Evolutionary conservation across 2,797 vertebrate species (phyloP), one percentile per base, ranked within the genome.

Genomic region (Pangasius macronema): DNA sequence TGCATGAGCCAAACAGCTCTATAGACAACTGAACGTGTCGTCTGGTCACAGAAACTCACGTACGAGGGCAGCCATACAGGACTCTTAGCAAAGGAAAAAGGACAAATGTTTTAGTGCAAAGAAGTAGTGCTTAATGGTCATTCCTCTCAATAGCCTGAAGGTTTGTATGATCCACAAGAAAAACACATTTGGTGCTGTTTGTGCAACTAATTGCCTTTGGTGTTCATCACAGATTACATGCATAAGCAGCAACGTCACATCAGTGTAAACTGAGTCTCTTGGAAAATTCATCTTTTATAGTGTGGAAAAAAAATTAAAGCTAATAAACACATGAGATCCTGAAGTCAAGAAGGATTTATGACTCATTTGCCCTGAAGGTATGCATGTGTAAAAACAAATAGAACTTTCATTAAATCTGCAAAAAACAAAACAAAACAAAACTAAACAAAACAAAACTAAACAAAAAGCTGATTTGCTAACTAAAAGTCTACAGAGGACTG

Each of bases 191-290:
- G 10, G 7, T 83, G 61, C n/a, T 83, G 61, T 67, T 83, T 51
- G 39, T 82, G 80, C 27, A 82, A 46, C 9, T 67, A n/a, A 83
- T 83, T 83, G 46, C 42, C 24, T 51, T 83, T 49, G 18, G 61
- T 83, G 81, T 49, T 82, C 18, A 67, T 83, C 61, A 83, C 14
- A 24, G 42, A 65, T n/a, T 65, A 27, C 33, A 65, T 83, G n/a
- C 42, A 33, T 83, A n/a, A 82, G 61, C 39, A 3, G 3, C 27
- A 67, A 82, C 16, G 13, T 8, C 39, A 67, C 59, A 27, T 16
- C 55, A 59, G 33, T 27, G 30, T 55, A 27, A 42, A 42, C 79
- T 39, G 10, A 80, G 33, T 6, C 33, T 24, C 30, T 24, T 39
- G 55, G 13, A 61, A 61, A 81, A 81, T 42, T 27, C 2, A 27